Base-by-base conservation (phyloP, 1,140 invertebrate genomes). In the Leptopilina boulardi region DNA sequence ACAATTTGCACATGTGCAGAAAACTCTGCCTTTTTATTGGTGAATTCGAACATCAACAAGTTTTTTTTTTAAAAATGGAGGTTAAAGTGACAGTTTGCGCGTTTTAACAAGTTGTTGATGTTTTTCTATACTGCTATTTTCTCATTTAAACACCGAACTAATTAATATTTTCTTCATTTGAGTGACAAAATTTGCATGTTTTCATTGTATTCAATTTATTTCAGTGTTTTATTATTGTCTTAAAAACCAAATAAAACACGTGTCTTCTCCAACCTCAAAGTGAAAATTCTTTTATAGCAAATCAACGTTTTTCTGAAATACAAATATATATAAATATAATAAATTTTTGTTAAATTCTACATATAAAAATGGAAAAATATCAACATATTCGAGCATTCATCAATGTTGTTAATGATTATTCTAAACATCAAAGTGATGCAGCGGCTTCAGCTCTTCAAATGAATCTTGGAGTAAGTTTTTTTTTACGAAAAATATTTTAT, bases 321-420 rank as follows among this genome's bases (percentile, higher is more conserved):
- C n/a, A n/a, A n/a, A n/a, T n/a, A n/a, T n/a, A n/a, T n/a, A n/a
- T n/a, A n/a, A n/a, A n/a, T n/a, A n/a, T n/a, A n/a, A n/a, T n/a
- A n/a, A n/a, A n/a, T n/a, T n/a, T n/a, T n/a, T n/a, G n/a, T n/a
- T n/a, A n/a, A 13, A 59, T 59, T 59, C 0, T 10, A 30, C n/a
- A n/a, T n/a, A 6, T n/a, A 30, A 66, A 66, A 74, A 83, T 83
- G 81, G 79, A 83, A 3, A 89, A 89, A 71, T 87, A 84, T 77
- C 86, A 87, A 51, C 78, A 86, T 66, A 89, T 92, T 82, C 90
- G 88, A 84, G 84, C 88, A 59, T 91, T 92, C 73, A 91, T 91
- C 72, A 83, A 85, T 11, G 88, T 88, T 19, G 87, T 88, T 6
- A 78, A 83, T 54, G 88, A 91, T 71, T 92, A 92, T 81, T 77